These are phyloP conservation scores for Trypoxylus dichotomus DNA, from an alignment of 1,140 invertebrate genomes.

Conservation along the genomic window DNA sequence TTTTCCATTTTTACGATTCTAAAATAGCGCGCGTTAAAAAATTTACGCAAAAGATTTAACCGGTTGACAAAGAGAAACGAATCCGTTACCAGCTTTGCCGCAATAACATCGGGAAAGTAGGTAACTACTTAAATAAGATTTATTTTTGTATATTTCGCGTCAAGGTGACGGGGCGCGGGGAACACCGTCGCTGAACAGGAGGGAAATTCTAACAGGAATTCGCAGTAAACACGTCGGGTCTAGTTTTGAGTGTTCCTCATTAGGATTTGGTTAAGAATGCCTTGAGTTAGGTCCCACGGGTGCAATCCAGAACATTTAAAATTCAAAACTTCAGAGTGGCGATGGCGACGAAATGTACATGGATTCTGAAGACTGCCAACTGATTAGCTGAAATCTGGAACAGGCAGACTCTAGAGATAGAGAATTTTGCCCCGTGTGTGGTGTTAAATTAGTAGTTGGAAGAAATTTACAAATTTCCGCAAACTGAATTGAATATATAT, in stretches of 20 bases:
- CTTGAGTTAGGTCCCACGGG: neutral
- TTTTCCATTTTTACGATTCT: neutral
- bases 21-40: neutral
- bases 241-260: constrained; percentile 9
- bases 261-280: constrained; percentile 27
- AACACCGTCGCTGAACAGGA: neutral
- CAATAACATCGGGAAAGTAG: too few species aligned
- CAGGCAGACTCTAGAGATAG: neutral
- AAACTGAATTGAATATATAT: constrained; percentile 13
- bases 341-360: constrained; percentile 11
- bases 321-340: constrained; percentile 26
- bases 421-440: neutral
- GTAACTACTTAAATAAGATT: neutral
- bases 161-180: neutral
- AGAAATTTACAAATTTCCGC: neutral
- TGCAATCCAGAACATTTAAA: constrained; percentile 25
- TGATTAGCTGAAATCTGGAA: constrained; percentile 27
- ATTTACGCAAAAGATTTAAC: neutral
- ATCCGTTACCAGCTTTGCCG: too few species aligned
- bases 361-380: constrained; percentile 13
- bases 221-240: neutral
- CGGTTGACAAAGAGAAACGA: neutral
- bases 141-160: neutral
- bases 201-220: neutral
- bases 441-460: constrained; percentile 25